Evolutionary conservation across 2,888 invertebrate species (phyloP), one percentile per base, ranked within the genome.

Genomic region (Stenchaetothrips biformis): DNA sequence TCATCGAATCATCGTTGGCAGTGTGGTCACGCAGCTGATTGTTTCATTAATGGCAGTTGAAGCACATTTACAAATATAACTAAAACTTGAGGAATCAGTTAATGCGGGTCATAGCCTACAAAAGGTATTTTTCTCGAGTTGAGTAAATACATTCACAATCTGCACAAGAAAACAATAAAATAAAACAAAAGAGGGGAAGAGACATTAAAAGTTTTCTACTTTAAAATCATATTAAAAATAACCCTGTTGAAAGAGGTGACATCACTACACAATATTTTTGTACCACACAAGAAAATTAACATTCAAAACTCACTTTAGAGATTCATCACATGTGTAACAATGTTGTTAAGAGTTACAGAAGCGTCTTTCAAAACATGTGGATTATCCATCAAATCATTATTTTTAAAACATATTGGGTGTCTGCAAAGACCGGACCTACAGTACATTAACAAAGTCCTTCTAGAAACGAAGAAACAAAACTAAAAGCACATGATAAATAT

Each of bases 401-500:
- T 25, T 21, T 74, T 74, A 25, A 74, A 74, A 67, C 9, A 67
- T n/a, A n/a, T 25, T 74, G 67, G 67, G 67, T 74, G 67, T 74
- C 67, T 74, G 67, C 25, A 74, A 74, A 74, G 67, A 74, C 67
- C 25, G 67, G 67, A 74, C 25, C 25, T 25, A 37, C 37, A 53
- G 67, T 74, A 25, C 2, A 21, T 74, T 74, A 37, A 37, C 37
- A 37, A 37, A 37, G 37, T 37, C 37, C 37, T 37, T 37, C 4
- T 37, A 4, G 37, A 37, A 37, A 37, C 37, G 4, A 37, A 37
- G 37, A 37, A 37, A 74, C 25, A 25, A 59, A 18, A 74, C 67
- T 74, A 74, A 74, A 74, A 74, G 67, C 67, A 74, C 25, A 74
- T 74, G 67, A 74, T 74, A 25, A 74, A 74, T 74, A 74, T 74